Conservation (phyloP, 2,797 vertebrate genomes). For the Pantherophis alleghaniensis region DNA sequence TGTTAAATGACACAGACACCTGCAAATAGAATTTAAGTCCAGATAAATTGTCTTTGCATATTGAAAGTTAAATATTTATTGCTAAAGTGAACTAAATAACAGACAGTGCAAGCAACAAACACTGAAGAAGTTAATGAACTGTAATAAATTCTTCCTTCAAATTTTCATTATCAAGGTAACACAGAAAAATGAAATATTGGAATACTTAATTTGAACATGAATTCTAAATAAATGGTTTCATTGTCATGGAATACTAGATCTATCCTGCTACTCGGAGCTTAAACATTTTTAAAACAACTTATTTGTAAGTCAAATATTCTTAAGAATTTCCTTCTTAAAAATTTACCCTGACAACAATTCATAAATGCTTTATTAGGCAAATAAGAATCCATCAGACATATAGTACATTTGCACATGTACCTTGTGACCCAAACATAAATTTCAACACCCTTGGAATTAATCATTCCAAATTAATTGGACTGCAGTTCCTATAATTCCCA, state of each 20-base stretch:
- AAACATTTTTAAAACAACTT: conserved; percentile 29
- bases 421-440: neutral
- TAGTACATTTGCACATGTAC: neutral
- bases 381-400: neutral
- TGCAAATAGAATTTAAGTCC: conserved; percentile 45
- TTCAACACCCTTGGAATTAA: neutral
- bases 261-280: conserved; percentile 34
- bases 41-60: conserved; percentile 40
- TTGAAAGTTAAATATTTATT: conserved; percentile 64
- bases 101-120: conserved; percentile 55
- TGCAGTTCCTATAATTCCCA: neutral
- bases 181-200: conserved; percentile 40
- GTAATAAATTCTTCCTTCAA: conserved; percentile 42
- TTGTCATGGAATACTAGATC: conserved; percentile 35
- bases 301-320: neutral
- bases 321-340: neutral
- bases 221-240: conserved; percentile 27
- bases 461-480: neutral
- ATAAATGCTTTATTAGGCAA: neutral
- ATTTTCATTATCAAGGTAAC: conserved; percentile 25
- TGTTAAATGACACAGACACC: conserved; percentile 25
- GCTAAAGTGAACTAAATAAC: conserved; percentile 41
- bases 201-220: conserved; percentile 26
- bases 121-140: conserved; percentile 54
- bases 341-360: conserved; percentile 21